Evolutionary conservation across 2,113 vertebrate genomes (phyloP), one percentile per base, ranked within the genome.

Genomic region (Hippocampus comes): DNA sequence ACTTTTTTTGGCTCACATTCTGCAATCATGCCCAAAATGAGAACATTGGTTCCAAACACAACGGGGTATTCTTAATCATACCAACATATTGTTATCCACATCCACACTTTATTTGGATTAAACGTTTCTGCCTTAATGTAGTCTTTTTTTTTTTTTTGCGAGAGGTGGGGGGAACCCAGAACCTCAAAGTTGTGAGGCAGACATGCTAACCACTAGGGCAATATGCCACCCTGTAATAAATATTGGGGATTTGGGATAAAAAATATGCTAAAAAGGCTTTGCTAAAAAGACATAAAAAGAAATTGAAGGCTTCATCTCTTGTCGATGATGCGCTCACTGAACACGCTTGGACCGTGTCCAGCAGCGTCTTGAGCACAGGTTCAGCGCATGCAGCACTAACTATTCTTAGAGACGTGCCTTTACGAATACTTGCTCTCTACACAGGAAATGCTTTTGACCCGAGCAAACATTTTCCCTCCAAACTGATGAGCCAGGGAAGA

Each of bases 371-470:
- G 42, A 64, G 15, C 57, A 27, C 38, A 67, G 25, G n/a, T 66
- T 23, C 43, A 27, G 68, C 73, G 65, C 30, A 3, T 49, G 56
- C 68, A 46, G 51, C 3, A 49, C 57, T 51, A 74, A 61, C 77
- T 82, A 84, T 82, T 86, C 74, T 82, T 74, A 71, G 82, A 83
- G 63, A 56, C 72, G 70, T 63, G 73, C 46, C 63, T 74, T 68
- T 75, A 76, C 69, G 60, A 75, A 81, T 74, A 80, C 78, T 84
- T 15, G 51, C 60, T 78, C 82, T 74, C 78, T 77, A 82, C 69
- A 88, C 88, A 89, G 90, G 89, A 91, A 91, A 89, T 86, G 72
- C 84, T 83, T 89, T 68, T 87, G 88, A 90, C 86, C 86, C 77
- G 64, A 72, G 79, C 76, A 85, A 79, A 85, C 81, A 73, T 81